phyloP scores from a whole-genome alignment of 2,888 invertebrate genomes.

The Lacanobia wlatinum region DNA sequence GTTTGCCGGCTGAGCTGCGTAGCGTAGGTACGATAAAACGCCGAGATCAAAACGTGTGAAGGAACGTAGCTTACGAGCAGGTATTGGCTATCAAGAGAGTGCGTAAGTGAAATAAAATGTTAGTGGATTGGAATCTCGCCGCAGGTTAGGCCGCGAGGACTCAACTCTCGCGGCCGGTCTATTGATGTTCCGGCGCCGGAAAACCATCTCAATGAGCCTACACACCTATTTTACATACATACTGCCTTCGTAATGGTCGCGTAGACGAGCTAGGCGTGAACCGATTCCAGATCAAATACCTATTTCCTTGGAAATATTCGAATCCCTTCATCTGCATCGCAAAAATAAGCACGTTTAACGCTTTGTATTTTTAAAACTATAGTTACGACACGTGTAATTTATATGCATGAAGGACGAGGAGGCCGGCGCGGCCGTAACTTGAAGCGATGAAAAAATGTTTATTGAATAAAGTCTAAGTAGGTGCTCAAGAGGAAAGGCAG shows the following conservation, averaged over 20 bases:
- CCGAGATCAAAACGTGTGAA: conserved; percentile 51
- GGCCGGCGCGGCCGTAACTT: conserved; percentile 31
- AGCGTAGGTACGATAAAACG: conserved; percentile 45
- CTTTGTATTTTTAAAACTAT: conserved; percentile 60
- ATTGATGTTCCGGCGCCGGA: conserved; percentile 70
- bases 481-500: conserved; percentile 33
- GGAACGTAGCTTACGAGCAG: conserved; percentile 59
- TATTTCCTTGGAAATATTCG: conserved; percentile 69
- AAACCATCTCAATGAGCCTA: conserved; percentile 73
- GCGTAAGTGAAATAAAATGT: conserved; percentile 70
- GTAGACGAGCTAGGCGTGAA: conserved; percentile 77
- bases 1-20: conserved; percentile 30
- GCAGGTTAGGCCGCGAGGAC: conserved; percentile 62
- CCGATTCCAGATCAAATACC: conserved; percentile 77
- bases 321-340: conserved; percentile 74
- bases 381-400: conserved; percentile 43
- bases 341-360: conserved; percentile 66
- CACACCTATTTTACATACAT: conserved; percentile 76
- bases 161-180: conserved; percentile 65
- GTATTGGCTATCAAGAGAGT: conserved; percentile 65
- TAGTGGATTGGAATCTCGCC: conserved; percentile 66
- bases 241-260: conserved; percentile 77
- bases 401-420: conserved; percentile 37
- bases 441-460: conserved; percentile 44
- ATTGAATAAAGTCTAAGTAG: conserved; percentile 46